Conservation (phyloP, 1,140 invertebrate species). For the Zaprionus lachaisei region DNA sequence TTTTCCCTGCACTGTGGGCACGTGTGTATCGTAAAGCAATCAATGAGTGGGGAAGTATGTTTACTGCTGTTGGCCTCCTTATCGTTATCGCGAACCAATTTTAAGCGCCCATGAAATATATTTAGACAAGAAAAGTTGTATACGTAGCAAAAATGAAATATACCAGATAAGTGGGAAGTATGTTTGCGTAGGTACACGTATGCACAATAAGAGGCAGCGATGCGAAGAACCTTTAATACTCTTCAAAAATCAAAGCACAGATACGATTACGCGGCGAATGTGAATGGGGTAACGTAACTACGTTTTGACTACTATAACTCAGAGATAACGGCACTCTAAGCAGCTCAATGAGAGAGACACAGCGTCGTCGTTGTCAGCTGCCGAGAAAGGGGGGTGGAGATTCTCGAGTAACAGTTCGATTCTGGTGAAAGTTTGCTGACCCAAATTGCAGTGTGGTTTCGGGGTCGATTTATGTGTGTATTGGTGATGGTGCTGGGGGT, state of each 20-base stretch:
- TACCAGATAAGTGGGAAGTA: constrained; percentile 29
- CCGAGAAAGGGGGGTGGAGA: not conserved
- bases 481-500: not conserved
- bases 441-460: constrained; percentile 44
- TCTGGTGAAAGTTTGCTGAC: constrained; percentile 69
- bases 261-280: constrained; percentile 11
- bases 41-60: constrained; percentile 11
- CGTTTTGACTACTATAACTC: constrained; percentile 8
- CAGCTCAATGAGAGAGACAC: constrained; percentile 20
- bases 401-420: constrained; percentile 16
- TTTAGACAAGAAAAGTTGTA: constrained; percentile 54
- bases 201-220: constrained; percentile 29
- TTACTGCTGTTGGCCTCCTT: constrained; percentile 22
- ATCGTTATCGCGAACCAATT: constrained; percentile 56
- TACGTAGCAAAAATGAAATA: constrained; percentile 53
- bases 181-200: constrained; percentile 52
- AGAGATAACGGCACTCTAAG: constrained; percentile 40
- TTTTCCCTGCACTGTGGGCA: not conserved
- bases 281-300: not conserved
- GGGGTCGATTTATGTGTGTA: not conserved
- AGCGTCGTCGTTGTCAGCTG: not conserved
- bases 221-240: constrained; percentile 15
- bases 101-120: constrained; percentile 23
- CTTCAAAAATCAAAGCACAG: constrained; percentile 29
- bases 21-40: constrained; percentile 10